Conservation (phyloP, 2,113 vertebrate species). For the Donacobius atricapilla region DNA sequence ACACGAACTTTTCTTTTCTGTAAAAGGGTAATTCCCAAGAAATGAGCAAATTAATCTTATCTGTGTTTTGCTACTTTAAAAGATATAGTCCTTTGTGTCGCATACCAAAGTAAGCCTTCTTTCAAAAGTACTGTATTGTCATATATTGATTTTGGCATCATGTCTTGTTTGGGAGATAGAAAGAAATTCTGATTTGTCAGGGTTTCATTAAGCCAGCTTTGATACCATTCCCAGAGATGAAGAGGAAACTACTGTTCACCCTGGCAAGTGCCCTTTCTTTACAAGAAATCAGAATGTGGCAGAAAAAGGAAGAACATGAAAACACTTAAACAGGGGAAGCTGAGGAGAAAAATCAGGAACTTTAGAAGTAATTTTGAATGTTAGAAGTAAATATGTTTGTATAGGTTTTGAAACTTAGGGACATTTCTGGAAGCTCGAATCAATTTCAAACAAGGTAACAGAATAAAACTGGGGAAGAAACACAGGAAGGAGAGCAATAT, state of each 20-base stretch:
- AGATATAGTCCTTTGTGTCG: conserved; percentile 10
- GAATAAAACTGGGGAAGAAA: neutral
- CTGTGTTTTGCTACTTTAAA: conserved; percentile 31
- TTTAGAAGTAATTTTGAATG: neutral
- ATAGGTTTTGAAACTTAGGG: neutral
- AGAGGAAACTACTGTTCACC: neutral
- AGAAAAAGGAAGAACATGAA: neutral
- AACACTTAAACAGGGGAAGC: neutral
- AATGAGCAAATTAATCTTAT: conserved; percentile 34
- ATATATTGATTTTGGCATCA: conserved; percentile 30
- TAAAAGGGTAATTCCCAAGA: conserved; percentile 22
- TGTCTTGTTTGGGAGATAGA: neutral
- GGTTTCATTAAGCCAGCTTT: neutral
- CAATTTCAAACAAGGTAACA: neutral
- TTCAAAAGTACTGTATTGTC: conserved; percentile 23
- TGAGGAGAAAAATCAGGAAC: neutral
- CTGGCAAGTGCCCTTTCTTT: neutral
- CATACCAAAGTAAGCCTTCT: neutral
- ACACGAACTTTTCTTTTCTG: neutral
- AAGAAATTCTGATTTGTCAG: neutral
- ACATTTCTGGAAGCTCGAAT: neutral
- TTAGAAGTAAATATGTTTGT: neutral
- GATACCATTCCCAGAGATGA: neutral
- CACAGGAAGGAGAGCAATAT: neutral
- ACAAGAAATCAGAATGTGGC: neutral